phyloP scores from a whole-genome alignment of 2,797 vertebrate species.

The Melanotaenia pygmaea region DNA sequence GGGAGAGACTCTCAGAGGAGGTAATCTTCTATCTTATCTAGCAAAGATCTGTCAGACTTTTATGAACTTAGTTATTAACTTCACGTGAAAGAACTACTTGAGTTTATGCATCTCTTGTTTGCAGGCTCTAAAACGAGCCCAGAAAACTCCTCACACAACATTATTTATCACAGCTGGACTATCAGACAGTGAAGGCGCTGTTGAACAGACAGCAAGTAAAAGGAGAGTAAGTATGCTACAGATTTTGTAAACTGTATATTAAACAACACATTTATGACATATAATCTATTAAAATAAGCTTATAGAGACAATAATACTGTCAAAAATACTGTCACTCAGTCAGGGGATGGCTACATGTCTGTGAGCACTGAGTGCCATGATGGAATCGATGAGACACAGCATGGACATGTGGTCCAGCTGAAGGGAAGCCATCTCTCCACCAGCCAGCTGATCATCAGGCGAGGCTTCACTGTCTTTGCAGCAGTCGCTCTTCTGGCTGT shows the following conservation, averaged over 20 bases:
- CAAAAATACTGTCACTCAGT: conserved; percentile 32
- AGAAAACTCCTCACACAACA: conserved; percentile 38
- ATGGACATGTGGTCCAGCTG: conserved; percentile 5
- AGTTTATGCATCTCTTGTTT: conserved; percentile 25
- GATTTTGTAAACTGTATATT: not conserved
- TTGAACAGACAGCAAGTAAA: conserved; percentile 19
- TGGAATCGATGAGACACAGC: not conserved
- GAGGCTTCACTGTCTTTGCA: conserved; percentile 70
- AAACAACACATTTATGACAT: not conserved
- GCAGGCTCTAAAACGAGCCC: conserved; percentile 67
- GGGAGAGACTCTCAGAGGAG: conserved; percentile 65
- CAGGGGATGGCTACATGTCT: conserved; percentile 51
- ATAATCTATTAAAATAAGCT: not conserved
- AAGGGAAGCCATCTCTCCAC: conserved; percentile 26
- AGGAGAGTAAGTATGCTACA: conserved; percentile 27
- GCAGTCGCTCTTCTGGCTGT: conserved; percentile 74
- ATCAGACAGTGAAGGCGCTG: conserved; percentile 1
- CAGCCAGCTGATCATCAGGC: conserved; percentile 78
- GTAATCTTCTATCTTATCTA: conserved; percentile 17
- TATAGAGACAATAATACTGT: not conserved
- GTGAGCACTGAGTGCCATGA: conserved; percentile 45
- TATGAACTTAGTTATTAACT: not conserved
- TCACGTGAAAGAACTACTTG: not conserved
- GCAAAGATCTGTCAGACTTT: not conserved
- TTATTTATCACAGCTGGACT: conserved; percentile 17